A percentile compares a stretch with the other conserved stretches of the same genome.
phyloP scores from a whole-genome alignment of 2,113 vertebrate species.

The Trochalopteron elliotii region DNA sequence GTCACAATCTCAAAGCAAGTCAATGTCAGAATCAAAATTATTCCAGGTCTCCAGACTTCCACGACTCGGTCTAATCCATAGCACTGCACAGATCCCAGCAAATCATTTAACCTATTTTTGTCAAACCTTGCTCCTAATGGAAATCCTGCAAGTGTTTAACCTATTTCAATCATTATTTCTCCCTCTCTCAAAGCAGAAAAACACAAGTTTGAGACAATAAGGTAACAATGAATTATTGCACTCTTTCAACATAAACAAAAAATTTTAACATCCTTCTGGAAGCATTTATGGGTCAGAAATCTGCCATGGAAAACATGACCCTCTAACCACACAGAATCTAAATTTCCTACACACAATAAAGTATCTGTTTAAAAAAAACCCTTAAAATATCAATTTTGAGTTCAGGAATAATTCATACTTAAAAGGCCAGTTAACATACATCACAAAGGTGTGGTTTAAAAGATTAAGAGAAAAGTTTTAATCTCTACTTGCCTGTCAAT shows the following conservation, averaged over 20 bases:
- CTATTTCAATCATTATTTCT: conserved; percentile 45
- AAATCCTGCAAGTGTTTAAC: conserved; percentile 56
- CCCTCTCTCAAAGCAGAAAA: not conserved
- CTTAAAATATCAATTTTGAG: not conserved
- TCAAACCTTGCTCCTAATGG: conserved; percentile 28
- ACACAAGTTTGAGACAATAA: not conserved
- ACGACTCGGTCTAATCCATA: conserved; percentile 38
- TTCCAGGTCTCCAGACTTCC: conserved; percentile 4
- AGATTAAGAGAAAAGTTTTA: not conserved
- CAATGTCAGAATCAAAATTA: conserved; percentile 38
- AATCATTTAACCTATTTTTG: conserved; percentile 58
- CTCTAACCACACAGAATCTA: not conserved
- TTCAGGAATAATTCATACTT: not conserved
- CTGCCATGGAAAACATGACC: not conserved
- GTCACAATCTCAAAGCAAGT: conserved; percentile 47
- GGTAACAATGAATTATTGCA: not conserved
- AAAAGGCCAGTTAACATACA: not conserved
- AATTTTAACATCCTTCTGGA: not conserved
- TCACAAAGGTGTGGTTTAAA: not conserved
- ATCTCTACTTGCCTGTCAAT: conserved; percentile 88
- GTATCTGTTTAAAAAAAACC: not conserved
- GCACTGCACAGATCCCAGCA: conserved; percentile 24
- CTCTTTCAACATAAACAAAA: not conserved
- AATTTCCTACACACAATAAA: not conserved
- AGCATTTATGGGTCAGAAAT: not conserved